Evolutionary conservation across 2,888 invertebrate genomes (phyloP), one percentile per base, ranked within the genome.

Genomic region (Volucella inanis): DNA sequence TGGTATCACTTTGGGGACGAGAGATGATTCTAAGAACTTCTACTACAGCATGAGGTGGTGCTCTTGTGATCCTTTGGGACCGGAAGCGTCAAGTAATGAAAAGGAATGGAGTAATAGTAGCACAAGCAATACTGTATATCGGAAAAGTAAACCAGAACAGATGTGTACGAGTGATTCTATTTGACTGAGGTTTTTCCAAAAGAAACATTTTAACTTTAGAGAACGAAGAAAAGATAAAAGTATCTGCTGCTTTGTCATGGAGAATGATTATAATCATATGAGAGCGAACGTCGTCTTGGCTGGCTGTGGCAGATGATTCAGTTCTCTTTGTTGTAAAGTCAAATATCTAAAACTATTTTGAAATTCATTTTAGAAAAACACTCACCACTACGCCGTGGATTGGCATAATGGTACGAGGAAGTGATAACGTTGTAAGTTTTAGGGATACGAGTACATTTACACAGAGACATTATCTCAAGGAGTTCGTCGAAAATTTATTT

Each of bases 61-160:
- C 71, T 54, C 76, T 31, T 1, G 43, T 76, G 78, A 76, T 76
- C 64, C 64, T 71, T 64, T 47, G 57, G 45, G 39, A 4, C 15
- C 38, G 1, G 38, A 14, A 11, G 14, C 39, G 11, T 31, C 38
- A 62, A 61, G 22, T 52, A 65, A 47, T 59, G 45, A 14, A 61
- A 77, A 54, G 57, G 43, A 70, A 57, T 55, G 47, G 10, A 31
- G 31, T 3, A 31, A 31, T 31, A 31, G 31, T 31, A 31, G 31
- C 31, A 31, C 22, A 3, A 45, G 47, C 47, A 15, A 55, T 57
- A 49, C 50, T 65, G 67, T 62, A 78, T 83, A 83, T 83, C 83
- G 64, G 62, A 59, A 74, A 83, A 78, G 78, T 78, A 78, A 78
- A 83, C 83, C 79, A 52, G 78, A 83, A 38, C 83, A 83, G 78